These are phyloP conservation scores for Rhagium mordax DNA, from an alignment of 2,888 invertebrate genomes.

Conservation along the genomic window DNA sequence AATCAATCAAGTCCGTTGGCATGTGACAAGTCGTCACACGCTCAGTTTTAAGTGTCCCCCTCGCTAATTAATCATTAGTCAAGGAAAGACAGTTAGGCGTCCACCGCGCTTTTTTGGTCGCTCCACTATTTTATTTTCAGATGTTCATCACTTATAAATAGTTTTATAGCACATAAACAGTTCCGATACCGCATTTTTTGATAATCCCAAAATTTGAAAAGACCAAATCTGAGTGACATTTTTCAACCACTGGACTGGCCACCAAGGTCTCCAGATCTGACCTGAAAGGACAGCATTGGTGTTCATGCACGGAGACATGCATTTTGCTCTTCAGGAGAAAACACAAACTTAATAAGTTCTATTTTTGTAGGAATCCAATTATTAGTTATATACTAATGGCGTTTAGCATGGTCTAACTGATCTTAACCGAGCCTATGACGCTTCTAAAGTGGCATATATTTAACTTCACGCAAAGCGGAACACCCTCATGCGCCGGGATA, in stretches of 20 bases:
- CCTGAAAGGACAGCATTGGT: too few species aligned
- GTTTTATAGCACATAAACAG: not conserved
- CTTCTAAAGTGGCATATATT: slow-evolving; percentile 19
- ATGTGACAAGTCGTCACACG: slow-evolving; percentile 67
- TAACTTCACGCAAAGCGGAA: slow-evolving; percentile 23
- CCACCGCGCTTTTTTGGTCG: slow-evolving; percentile 35
- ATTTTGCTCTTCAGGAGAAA: too few species aligned
- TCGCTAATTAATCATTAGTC: slow-evolving; percentile 67
- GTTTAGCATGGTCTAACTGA: slow-evolving; percentile 17
- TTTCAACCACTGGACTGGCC: too few species aligned
- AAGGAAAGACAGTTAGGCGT: slow-evolving; percentile 47
- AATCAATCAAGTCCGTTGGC: slow-evolving; percentile 59
- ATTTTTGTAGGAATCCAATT: slow-evolving; percentile 11
- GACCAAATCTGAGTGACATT: too few species aligned
- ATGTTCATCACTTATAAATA: slow-evolving; percentile 37
- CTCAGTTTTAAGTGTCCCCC: slow-evolving; percentile 64
- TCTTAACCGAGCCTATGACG: slow-evolving; percentile 23
- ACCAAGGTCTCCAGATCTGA: too few species aligned
- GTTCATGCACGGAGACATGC: too few species aligned
- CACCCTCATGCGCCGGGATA: not conserved
- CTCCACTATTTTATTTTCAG: slow-evolving; percentile 36
- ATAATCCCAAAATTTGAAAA: too few species aligned
- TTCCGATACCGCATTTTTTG: not conserved
- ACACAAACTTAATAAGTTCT: not conserved
- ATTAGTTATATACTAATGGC: not conserved